Base-by-base conservation (phyloP, 2,113 vertebrate genomes). In the Nothoprocta pentlandii region DNA sequence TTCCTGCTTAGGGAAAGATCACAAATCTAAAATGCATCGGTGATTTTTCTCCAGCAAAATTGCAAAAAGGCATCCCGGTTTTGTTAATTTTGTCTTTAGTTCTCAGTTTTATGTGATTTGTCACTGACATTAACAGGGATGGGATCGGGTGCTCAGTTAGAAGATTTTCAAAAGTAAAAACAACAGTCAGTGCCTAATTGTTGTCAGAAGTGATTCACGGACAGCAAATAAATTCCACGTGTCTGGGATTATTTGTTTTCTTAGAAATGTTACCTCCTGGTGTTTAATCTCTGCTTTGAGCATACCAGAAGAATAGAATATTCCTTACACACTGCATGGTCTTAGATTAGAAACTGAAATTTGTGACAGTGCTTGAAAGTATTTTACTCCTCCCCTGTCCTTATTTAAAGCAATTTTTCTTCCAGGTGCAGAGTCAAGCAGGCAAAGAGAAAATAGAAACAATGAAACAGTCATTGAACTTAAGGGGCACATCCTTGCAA, bases 391-490 rank as follows among this genome's bases (percentile, higher is more conserved):
- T 87, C 13, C 16, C 59, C 10, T 32, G 20, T 6, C 11, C 36
- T 71, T 91, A 21, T 36, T 22, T 80, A 12, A 49, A 16, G 7
- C 26, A 11, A 9, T 16, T 2, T 90, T 53, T 83, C 54, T 92
- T 92, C 34, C 70, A 90, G 81, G 80, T 80, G n/a, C 51, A n/a
- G n/a, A 36, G 25, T 69, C 90, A 92, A 79, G 82, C 67, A 66
- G 93, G 53, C 92, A 80, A 83, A 83, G 54, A 36, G 49, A 58
- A 2, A 30, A 46, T 77, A 44, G 85, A 89, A 63, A 59, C 49
- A 86, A n/a, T 34, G 80, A 54, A 49, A 77, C 87, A 53, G 15
- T n/a, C 34, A 92, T 99, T 92, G 93, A 73, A 66, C 92, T 99
- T 54, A 59, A 1, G 9, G 87, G 97, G n/a, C 5, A 2, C 3